Evolutionary conservation across 1,140 invertebrate species (phyloP).

Genomic region (Bombyx mandarina): DNA sequence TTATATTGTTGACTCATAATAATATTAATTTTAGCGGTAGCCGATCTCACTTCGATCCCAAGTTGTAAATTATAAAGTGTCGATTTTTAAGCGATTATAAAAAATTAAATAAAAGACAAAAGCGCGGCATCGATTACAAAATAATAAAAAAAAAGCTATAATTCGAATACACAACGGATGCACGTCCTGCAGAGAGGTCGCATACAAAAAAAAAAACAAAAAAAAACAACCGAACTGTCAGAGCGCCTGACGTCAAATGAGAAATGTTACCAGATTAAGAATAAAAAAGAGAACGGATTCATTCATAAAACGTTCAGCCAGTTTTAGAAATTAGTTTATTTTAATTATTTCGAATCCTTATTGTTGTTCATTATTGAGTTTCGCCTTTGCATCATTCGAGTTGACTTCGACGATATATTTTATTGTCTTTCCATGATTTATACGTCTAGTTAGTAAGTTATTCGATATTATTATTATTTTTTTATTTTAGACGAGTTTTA

Average conservation of each 20-base stretch:
- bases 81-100: too few relatives aligned
- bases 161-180: conserved; percentile 57
- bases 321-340: conserved; percentile 68
- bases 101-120: conserved; percentile 19
- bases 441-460: conserved; percentile 70
- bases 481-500: conserved; percentile 70
- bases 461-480: conserved; percentile 32
- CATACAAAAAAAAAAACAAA: conserved; percentile 52
- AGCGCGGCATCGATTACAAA: conserved; percentile 36
- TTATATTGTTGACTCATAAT: too few relatives aligned
- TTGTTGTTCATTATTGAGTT: conserved; percentile 62
- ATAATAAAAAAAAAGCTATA: conserved; percentile 53
- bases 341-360: conserved; percentile 60
- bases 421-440: conserved; percentile 68
- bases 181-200: conserved; percentile 58
- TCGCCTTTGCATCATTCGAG: conserved; percentile 22
- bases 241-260: conserved; percentile 51
- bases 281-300: conserved; percentile 34
- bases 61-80: too few relatives aligned
- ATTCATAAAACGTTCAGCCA: conserved; percentile 56
- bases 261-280: conserved; percentile 61
- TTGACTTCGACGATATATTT: conserved; percentile 61
- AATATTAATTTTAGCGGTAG: too few relatives aligned
- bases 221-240: conserved; percentile 55
- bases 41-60: too few relatives aligned